A percentile compares a stretch with the other conserved stretches of the same genome.
Evolutionary conservation across 2,113 vertebrate species (phyloP).

Genomic region (Monarcha castaneiventris): DNA sequence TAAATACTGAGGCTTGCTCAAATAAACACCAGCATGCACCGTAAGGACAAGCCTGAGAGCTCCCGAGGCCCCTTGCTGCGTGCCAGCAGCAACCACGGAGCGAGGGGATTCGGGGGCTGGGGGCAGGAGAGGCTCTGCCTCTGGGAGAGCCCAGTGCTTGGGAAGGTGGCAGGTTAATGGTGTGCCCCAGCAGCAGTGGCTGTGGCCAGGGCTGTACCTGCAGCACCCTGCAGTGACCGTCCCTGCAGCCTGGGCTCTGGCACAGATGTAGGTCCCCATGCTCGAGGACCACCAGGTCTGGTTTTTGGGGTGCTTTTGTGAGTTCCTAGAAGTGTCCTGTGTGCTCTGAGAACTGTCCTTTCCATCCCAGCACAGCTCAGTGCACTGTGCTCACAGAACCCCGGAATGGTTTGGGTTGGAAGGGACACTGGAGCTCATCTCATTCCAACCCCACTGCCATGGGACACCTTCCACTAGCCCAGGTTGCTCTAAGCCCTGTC

Average conservation of each 20-base stretch:
- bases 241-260: not conserved
- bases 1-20: constrained; percentile 53
- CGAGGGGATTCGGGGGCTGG: not conserved
- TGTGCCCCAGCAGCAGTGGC: not conserved
- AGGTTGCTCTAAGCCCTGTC: not conserved
- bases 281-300: not conserved
- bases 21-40: not conserved
- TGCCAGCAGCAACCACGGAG: not conserved
- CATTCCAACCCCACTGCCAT: not conserved
- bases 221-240: not conserved
- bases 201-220: not conserved
- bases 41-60: not conserved
- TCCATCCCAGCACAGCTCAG: not conserved
- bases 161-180: accelerated
- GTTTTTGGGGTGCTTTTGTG: not conserved
- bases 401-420: not conserved
- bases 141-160: not conserved
- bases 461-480: not conserved
- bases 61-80: not conserved
- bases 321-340: not conserved
- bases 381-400: accelerated
- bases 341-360: not conserved
- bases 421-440: not conserved
- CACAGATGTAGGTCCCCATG: not conserved
- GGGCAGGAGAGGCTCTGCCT: not conserved